Evolutionary conservation across 1,140 invertebrate species (phyloP).

Genomic region (Orius insidiosus): DNA sequence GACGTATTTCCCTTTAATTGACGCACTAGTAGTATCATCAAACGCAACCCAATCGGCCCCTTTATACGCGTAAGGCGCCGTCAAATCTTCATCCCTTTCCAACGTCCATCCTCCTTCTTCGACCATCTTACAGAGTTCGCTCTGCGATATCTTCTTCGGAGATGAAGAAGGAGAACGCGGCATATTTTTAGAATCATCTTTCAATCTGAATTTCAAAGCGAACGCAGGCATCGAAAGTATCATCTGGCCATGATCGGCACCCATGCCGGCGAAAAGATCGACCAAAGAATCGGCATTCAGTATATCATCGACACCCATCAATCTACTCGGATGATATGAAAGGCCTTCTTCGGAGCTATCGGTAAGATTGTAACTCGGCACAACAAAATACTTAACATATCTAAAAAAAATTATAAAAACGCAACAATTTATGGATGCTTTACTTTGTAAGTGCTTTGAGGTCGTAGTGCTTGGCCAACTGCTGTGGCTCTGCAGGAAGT

Average conservation of each 20-base stretch:
- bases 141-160: conserved; percentile 36
- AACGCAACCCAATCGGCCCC: conserved; percentile 57
- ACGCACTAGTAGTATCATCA: conserved; percentile 49
- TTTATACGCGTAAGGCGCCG: conserved; percentile 56
- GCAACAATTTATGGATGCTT: not conserved
- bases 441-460: conserved; percentile 40
- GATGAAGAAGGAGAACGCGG: conserved; percentile 42
- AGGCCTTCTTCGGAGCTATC: conserved; percentile 35
- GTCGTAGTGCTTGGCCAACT: conserved; percentile 50
- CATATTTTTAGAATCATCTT: conserved; percentile 42
- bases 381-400: conserved; percentile 41
- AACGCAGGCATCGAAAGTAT: conserved; percentile 49
- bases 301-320: conserved; percentile 61
- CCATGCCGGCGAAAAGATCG: conserved; percentile 51
- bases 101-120: conserved; percentile 47
- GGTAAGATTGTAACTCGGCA: conserved; percentile 50
- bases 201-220: conserved; percentile 44
- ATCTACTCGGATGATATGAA: conserved; percentile 54
- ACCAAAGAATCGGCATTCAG: conserved; percentile 61
- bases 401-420: conserved; percentile 22
- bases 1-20: conserved; percentile 51
- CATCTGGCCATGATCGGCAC: conserved; percentile 47
- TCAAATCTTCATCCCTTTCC: conserved; percentile 60
- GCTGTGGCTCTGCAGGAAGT: conserved; percentile 39
- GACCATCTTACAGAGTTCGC: conserved; percentile 43